Evolutionary conservation across 2,797 vertebrate species (phyloP).

Genomic region (Paguma larvata): DNA sequence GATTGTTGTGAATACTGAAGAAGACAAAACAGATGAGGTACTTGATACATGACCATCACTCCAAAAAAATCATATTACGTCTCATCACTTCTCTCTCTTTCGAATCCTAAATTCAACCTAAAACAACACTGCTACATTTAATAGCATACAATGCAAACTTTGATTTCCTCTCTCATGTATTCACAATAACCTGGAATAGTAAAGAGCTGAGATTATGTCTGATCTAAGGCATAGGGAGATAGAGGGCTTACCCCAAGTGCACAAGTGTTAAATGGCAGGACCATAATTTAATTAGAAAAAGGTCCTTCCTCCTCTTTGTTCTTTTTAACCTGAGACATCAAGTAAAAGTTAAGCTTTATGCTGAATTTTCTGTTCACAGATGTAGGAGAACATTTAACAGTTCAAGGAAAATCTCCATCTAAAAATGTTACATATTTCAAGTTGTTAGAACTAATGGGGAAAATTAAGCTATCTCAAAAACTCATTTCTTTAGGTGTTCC

Average conservation of each 20-base stretch:
- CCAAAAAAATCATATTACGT: background rate
- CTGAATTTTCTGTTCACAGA: slow-evolving; percentile 3
- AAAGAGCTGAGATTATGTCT: background rate
- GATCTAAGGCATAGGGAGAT: slow-evolving; percentile 39
- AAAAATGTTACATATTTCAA: background rate
- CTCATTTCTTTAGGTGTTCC: background rate
- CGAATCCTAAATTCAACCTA: slow-evolving; percentile 21
- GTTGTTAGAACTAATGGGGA: slow-evolving; percentile 25
- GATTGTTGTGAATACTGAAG: background rate
- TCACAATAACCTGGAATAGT: slow-evolving; percentile 50
- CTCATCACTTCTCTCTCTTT: slow-evolving; percentile 11
- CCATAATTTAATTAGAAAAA: slow-evolving; percentile 43
- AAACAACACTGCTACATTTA: slow-evolving; percentile 24
- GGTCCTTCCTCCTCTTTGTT: background rate
- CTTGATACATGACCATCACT: background rate
- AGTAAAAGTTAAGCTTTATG: slow-evolving; percentile 43
- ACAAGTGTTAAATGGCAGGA: slow-evolving; percentile 46
- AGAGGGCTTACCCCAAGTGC: slow-evolving; percentile 23
- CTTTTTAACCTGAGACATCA: slow-evolving; percentile 35
- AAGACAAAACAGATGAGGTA: background rate
- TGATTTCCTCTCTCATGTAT: slow-evolving; percentile 7
- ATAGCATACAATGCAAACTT: background rate
- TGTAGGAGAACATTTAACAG: background rate
- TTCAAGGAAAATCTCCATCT: slow-evolving; percentile 40
- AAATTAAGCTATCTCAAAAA: slow-evolving; percentile 36